phyloP scores from a whole-genome alignment of 2,797 vertebrate species.

The Anas georgica region DNA sequence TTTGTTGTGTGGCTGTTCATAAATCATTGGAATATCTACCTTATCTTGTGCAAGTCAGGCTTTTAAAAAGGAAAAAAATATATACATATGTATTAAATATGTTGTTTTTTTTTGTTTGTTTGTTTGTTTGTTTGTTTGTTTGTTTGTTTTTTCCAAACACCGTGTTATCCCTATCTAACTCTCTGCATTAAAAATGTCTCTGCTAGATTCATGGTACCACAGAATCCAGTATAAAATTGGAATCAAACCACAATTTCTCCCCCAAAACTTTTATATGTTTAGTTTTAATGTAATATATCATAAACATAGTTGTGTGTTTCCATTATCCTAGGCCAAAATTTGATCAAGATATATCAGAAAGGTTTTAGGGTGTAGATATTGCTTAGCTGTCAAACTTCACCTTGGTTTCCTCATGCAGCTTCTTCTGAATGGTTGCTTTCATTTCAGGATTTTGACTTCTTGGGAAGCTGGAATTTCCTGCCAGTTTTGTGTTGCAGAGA shows the following conservation, averaged over 20 bases:
- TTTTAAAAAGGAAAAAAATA: background rate
- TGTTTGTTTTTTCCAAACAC: background rate
- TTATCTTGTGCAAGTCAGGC: background rate
- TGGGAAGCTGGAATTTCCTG: constrained; percentile 24
- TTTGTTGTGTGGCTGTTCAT: background rate
- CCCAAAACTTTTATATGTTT: accelerated
- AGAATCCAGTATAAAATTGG: background rate
- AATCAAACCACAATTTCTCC: background rate
- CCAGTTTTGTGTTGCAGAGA: background rate
- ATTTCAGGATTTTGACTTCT: background rate
- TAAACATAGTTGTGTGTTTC: background rate
- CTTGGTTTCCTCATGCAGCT: background rate
- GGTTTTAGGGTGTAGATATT: background rate
- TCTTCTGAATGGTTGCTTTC: background rate
- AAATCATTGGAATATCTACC: background rate
- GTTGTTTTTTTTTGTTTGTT: background rate
- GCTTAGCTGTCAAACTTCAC: background rate
- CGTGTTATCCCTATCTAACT: background rate
- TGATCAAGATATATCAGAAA: background rate
- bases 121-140: background rate
- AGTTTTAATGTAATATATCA: background rate
- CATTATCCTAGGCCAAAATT: background rate
- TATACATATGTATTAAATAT: accelerated
- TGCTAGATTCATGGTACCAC: background rate
- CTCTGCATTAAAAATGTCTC: background rate